A percentile compares a stretch with the other conserved stretches of the same genome.
Conservation (phyloP, 2,113 vertebrate genomes). For the Epinephelus moara region DNA sequence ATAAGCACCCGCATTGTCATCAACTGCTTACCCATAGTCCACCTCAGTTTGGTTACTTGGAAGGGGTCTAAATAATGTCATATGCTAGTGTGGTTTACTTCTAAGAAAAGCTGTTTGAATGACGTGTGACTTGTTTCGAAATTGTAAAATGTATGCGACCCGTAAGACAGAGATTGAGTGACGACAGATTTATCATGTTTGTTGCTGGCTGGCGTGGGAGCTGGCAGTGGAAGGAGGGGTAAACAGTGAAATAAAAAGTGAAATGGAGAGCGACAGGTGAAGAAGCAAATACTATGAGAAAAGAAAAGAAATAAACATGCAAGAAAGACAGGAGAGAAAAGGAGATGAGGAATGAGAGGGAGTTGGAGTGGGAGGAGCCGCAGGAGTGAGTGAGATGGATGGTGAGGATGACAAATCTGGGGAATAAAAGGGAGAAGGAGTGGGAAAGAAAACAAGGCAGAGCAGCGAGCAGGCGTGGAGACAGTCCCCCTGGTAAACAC, state of each 20-base stretch:
- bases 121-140: slow-evolving; percentile 12
- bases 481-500: slow-evolving; percentile 76
- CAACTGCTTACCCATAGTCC: background rate
- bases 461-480: slow-evolving; percentile 52
- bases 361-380: background rate
- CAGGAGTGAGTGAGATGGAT: background rate
- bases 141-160: slow-evolving; percentile 18
- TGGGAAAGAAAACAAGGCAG: slow-evolving; percentile 56
- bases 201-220: background rate
- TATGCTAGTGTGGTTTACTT: slow-evolving; percentile 29
- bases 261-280: background rate
- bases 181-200: slow-evolving; percentile 13
- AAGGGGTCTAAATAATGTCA: background rate
- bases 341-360: slow-evolving; percentile 3
- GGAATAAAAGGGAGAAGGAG: slow-evolving; percentile 39
- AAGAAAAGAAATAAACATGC: background rate
- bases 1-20: slow-evolving; percentile 29
- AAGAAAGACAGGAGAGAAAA: background rate
- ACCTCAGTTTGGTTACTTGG: slow-evolving; percentile 16
- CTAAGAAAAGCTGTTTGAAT: slow-evolving; percentile 27
- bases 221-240: background rate
- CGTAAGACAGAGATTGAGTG: background rate
- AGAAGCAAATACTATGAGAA: background rate
- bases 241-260: background rate
- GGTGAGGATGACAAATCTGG: slow-evolving; percentile 27